phyloP scores from a whole-genome alignment of 2,113 vertebrate species.

The Cebus imitator region DNA sequence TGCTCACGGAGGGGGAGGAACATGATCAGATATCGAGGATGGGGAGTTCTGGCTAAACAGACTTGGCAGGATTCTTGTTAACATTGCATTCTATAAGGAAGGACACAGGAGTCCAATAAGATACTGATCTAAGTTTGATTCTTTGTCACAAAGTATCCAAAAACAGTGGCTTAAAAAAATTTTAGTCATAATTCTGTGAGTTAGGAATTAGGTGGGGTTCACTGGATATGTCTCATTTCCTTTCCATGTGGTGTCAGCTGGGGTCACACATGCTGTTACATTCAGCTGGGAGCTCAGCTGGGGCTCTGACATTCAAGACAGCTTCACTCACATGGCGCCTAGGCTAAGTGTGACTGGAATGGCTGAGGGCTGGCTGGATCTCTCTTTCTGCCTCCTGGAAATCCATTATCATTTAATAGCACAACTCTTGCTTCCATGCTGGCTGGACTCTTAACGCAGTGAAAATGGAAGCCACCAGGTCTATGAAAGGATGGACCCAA shows the following conservation, averaged over 20 bases:
- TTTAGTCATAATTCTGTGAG: not conserved
- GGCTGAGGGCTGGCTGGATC: not conserved
- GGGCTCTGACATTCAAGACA: not conserved
- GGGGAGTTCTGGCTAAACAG: not conserved
- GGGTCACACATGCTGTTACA: not conserved
- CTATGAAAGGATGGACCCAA: not conserved
- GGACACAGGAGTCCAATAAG: not conserved
- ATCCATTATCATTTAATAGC: not conserved
- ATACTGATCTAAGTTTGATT: not conserved
- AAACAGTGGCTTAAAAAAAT: not conserved
- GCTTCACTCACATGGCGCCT: not conserved
- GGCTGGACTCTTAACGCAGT: not conserved
- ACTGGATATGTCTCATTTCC: not conserved
- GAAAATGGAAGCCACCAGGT: not conserved
- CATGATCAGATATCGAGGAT: not conserved
- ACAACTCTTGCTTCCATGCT: not conserved
- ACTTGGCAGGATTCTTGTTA: not conserved
- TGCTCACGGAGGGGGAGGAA: not conserved
- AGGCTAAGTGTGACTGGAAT: not conserved
- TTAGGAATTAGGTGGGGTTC: not conserved
- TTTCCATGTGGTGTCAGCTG: not conserved
- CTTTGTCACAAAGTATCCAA: not conserved
- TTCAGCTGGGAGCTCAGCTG: not conserved
- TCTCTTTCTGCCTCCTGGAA: not conserved
- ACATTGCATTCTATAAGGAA: not conserved